A percentile compares a stretch with the other conserved stretches of the same genome.
phyloP scores from a whole-genome alignment of 2,113 vertebrate genomes.

The Barbus barbus region DNA sequence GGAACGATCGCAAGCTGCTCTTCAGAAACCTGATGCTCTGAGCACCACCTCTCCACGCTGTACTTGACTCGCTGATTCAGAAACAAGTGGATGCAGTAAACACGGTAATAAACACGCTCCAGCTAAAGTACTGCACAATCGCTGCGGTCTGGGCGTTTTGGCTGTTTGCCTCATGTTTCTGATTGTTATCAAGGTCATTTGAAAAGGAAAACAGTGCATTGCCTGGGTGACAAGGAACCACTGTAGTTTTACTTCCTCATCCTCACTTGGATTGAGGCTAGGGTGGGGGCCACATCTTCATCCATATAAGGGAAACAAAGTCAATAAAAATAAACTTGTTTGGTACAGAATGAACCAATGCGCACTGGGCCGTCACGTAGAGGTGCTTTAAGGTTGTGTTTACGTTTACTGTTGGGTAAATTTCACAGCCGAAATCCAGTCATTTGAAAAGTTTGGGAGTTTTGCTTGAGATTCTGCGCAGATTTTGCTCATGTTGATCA shows the following conservation, averaged over 20 bases:
- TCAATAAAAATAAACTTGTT: neutral
- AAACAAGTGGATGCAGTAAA: neutral
- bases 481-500: too few relatives aligned
- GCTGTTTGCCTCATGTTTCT: neutral
- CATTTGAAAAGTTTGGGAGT: too few relatives aligned
- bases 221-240: neutral
- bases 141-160: neutral
- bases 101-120: neutral
- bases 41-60: neutral
- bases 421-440: too few relatives aligned
- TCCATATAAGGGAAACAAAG: neutral
- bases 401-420: too few relatives aligned
- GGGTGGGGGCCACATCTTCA: neutral
- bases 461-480: too few relatives aligned
- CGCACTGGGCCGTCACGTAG: neutral
- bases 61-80: neutral
- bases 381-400: too few relatives aligned
- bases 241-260: slow-evolving; percentile 18
- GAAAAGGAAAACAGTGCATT: neutral
- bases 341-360: neutral
- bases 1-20: slow-evolving; percentile 35
- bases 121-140: too few relatives aligned
- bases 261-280: neutral
- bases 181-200: neutral
- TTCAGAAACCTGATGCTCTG: slow-evolving; percentile 6